Conservation (phyloP, 2,113 vertebrate species). For the Ictidomys tridecemlineatus region DNA sequence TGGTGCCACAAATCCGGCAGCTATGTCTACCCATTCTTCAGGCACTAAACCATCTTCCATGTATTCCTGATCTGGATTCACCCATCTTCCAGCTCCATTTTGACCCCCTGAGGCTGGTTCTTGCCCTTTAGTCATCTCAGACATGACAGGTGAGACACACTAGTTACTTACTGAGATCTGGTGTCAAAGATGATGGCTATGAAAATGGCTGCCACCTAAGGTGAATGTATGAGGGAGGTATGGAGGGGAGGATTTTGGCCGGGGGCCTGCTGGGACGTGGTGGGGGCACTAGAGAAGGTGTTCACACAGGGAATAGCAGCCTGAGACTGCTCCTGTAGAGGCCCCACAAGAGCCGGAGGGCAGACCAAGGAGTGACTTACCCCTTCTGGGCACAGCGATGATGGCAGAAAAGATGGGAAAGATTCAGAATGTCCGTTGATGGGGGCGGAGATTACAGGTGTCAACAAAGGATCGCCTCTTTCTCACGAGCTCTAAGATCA, state of each 20-base stretch:
- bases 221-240: neutral
- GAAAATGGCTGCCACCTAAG: neutral
- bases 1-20: accelerated
- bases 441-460: accelerated
- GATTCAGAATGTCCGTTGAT: neutral
- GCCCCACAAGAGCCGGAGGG: accelerated
- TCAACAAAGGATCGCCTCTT: neutral
- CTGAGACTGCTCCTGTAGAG: neutral
- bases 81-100: neutral
- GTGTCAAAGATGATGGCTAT: neutral
- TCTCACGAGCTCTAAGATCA: neutral
- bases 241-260: neutral
- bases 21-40: neutral
- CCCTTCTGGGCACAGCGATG: accelerated
- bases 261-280: accelerated
- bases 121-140: neutral
- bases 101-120: neutral
- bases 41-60: accelerated
- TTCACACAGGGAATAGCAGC: accelerated
- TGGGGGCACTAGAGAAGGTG: neutral
- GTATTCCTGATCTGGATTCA: accelerated
- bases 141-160: neutral
- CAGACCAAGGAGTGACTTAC: accelerated
- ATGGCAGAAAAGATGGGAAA: neutral
- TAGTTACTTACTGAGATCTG: neutral